phyloP scores from a whole-genome alignment of 2,113 vertebrate species.

The Plotosus lineatus region DNA sequence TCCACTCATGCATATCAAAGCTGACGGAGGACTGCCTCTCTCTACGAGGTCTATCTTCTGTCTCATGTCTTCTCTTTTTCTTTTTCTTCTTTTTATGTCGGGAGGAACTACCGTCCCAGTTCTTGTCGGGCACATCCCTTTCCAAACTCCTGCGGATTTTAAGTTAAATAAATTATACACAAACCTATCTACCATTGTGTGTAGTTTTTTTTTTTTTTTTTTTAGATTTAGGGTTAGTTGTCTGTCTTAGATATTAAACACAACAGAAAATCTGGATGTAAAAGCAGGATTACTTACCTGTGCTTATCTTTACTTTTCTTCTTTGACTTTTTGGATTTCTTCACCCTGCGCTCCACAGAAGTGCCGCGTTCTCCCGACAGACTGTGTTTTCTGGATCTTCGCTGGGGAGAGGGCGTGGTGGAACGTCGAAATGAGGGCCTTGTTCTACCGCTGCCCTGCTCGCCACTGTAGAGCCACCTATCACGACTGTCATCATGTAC shows the following conservation, averaged over 20 bases:
- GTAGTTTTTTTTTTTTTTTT: too few relatives aligned
- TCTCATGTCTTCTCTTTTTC: conserved; percentile 69
- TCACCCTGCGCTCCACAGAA: conserved; percentile 65
- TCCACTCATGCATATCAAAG: conserved; percentile 50
- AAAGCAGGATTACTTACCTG: conserved; percentile 23
- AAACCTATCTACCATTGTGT: too few relatives aligned
- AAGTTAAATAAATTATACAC: background rate
- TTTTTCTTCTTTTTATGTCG: conserved; percentile 86
- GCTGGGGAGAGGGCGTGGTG: background rate
- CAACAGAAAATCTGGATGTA: background rate
- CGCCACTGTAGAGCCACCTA: conserved; percentile 54
- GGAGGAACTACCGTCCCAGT: conserved; percentile 69
- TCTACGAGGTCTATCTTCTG: conserved; percentile 52
- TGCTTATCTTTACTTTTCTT: conserved; percentile 91
- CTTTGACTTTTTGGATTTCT: conserved; percentile 88
- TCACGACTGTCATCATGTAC: conserved; percentile 51
- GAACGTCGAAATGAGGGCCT: conserved; percentile 53
- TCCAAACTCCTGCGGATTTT: conserved; percentile 70
- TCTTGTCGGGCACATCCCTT: conserved; percentile 67
- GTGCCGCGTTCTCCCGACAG: conserved; percentile 49
- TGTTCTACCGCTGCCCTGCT: conserved; percentile 59
- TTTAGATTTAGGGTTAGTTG: background rate
- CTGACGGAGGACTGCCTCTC: conserved; percentile 48
- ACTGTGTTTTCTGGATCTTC: conserved; percentile 59
- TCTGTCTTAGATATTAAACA: background rate